Evolutionary conservation across 2,797 vertebrate genomes (phyloP), one percentile per base, ranked within the genome.

Genomic region (Enteromius argenteus): DNA sequence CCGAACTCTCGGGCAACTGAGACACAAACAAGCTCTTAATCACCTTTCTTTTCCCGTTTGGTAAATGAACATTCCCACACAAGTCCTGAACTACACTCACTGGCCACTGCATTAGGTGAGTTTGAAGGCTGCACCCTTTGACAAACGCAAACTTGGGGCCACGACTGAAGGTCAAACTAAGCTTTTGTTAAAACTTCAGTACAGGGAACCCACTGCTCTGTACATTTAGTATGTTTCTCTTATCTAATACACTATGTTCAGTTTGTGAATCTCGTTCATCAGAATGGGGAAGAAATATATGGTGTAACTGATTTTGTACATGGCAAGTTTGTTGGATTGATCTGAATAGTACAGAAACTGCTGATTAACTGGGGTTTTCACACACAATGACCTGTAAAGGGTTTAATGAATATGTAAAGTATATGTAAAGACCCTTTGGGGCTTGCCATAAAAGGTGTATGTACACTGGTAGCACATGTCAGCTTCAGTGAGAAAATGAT

Each of bases 1-100:
- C 93, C 95, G 81, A 97, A 97, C 86, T 98, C 97, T 10, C 89
- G 95, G 0, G 95, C 95, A 86, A 96, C 97, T 98, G 90, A 5
- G 77, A 85, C 62, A 77, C n/a, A 64, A 11, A 66, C n/a, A 42
- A 53, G 23, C 64, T 21, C 17, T 23, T 5, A 7, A 13, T 64
- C 46, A 64, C 9, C 42, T 15, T 46, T n/a, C 32, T n/a, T 51
- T n/a, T 2, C 15, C 75, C 19, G 7, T 5, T 21, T 1, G 0
- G 19, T 68, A 68, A 10, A 37, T n/a, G 1, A 68, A 68, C 17
- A 68, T 5, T 68, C 66, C 8, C 15, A 44, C 39, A 46, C 68
- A 17, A 8, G 13, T 21, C 37, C 67, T 68, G 19, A 68, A 19
- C 7, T 15, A 15, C 6, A 64, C 30, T 32, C 23, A 32, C n/a